Percentiles rank a stretch among this genome's conserved stretches.
Evolutionary conservation across 2,888 invertebrate genomes (phyloP).

Genomic region (Keiferia lycopersicella): DNA sequence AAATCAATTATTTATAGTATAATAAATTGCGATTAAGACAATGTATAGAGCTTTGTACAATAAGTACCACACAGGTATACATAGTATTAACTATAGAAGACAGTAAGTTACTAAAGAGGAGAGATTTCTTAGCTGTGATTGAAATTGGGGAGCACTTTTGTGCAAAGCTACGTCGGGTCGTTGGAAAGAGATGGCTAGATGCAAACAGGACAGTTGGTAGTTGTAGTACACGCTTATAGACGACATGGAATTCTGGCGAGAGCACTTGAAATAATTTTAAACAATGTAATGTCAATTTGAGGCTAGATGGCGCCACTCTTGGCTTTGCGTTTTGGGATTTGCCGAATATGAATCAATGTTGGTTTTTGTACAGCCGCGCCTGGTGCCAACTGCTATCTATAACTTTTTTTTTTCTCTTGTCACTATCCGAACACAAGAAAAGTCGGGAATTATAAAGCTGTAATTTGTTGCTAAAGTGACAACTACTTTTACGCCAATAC

Average conservation of each 20-base stretch:
- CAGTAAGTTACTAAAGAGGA: conserved; percentile 68
- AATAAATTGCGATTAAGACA: conserved; percentile 76
- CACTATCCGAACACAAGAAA: too few species aligned
- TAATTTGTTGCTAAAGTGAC: too few species aligned
- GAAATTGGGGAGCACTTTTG: conserved; percentile 71
- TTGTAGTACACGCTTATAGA: conserved; percentile 33
- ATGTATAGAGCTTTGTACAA: conserved; percentile 80
- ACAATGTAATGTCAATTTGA: neutral
- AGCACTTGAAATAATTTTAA: neutral
- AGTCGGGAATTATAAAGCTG: too few species aligned
- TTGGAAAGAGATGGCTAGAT: conserved; percentile 33
- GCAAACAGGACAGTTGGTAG: conserved; percentile 29
- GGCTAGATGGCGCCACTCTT: neutral
- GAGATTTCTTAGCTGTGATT: conserved; percentile 80
- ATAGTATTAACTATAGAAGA: conserved; percentile 66
- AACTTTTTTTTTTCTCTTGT: too few species aligned
- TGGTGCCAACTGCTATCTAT: too few species aligned
- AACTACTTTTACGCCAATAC: too few species aligned
- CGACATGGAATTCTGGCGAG: neutral
- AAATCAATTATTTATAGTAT: conserved; percentile 80
- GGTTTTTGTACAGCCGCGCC: too few species aligned
- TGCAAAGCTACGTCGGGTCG: conserved; percentile 64
- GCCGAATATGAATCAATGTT: too few species aligned
- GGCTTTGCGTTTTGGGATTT: neutral
- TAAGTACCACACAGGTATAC: conserved; percentile 77